Conservation (phyloP, 2,888 invertebrate genomes). For the Cerastis rubricosa region DNA sequence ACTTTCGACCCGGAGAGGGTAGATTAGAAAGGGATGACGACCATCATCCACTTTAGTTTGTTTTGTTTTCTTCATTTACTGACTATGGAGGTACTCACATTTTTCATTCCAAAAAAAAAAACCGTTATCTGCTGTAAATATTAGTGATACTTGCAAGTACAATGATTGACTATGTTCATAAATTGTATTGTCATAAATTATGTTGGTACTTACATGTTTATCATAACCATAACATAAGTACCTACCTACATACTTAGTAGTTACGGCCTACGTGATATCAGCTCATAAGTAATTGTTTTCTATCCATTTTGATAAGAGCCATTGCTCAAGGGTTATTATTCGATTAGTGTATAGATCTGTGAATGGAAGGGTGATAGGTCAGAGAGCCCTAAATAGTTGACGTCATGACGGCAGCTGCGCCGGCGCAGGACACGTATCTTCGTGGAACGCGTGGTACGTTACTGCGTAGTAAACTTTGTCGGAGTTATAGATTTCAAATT, state of each 20-base stretch:
- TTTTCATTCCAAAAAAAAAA: background rate
- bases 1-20: background rate
- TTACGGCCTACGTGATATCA: constrained; percentile 43
- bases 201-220: background rate
- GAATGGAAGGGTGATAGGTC: constrained; percentile 63
- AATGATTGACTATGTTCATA: no score
- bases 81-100: background rate
- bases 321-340: constrained; percentile 61
- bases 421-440: constrained; percentile 33
- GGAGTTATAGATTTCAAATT: constrained; percentile 30
- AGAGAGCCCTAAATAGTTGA: constrained; percentile 60
- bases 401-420: constrained; percentile 61
- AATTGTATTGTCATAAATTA: no score
- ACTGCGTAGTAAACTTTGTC: constrained; percentile 58
- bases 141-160: no score
- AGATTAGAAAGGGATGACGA: background rate
- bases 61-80: background rate
- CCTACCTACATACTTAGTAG: background rate
- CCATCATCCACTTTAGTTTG: background rate
- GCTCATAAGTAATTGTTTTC: constrained; percentile 43
- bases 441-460: constrained; percentile 28
- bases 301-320: constrained; percentile 40
- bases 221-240: background rate
- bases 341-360: constrained; percentile 56
- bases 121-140: background rate